Percentiles rank a stretch among this genome's conserved stretches.
These are phyloP conservation scores for Catocala fraxini DNA, from an alignment of 2,888 invertebrate genomes.

Conservation along the genomic window DNA sequence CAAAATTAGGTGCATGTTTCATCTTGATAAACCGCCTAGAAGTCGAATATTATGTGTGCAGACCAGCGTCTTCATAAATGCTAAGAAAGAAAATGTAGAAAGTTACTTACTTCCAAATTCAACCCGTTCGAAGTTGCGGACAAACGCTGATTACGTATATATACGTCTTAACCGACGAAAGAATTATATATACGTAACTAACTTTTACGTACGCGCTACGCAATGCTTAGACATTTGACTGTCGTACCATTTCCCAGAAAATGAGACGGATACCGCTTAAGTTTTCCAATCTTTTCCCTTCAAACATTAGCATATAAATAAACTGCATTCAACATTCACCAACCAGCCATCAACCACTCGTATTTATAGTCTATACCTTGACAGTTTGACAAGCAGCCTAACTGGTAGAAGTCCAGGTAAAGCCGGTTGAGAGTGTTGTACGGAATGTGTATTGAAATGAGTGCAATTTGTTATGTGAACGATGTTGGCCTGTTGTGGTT, in stretches of 20 bases:
- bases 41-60: no score
- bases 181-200: no score
- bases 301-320: slow-evolving; percentile 42
- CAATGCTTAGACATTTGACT: no score
- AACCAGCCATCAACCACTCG: slow-evolving; percentile 22
- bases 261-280: slow-evolving; percentile 3
- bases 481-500: not conserved
- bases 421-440: slow-evolving; percentile 18
- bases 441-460: slow-evolving; percentile 13
- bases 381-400: slow-evolving; percentile 39
- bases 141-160: no score
- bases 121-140: no score
- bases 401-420: slow-evolving; percentile 22
- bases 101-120: no score
- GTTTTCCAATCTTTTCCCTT: slow-evolving; percentile 7
- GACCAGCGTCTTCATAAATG: no score
- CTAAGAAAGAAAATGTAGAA: no score
- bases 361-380: slow-evolving; percentile 32
- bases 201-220: no score
- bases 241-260: not conserved
- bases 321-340: slow-evolving; percentile 17
- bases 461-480: slow-evolving; percentile 8
- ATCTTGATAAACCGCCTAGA: no score
- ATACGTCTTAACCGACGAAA: no score
- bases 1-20: no score